These are phyloP conservation scores for Mesocentrotus franciscanus DNA, from an alignment of 53 echinoderm and acorn worm species.

Conservation along the genomic window DNA sequence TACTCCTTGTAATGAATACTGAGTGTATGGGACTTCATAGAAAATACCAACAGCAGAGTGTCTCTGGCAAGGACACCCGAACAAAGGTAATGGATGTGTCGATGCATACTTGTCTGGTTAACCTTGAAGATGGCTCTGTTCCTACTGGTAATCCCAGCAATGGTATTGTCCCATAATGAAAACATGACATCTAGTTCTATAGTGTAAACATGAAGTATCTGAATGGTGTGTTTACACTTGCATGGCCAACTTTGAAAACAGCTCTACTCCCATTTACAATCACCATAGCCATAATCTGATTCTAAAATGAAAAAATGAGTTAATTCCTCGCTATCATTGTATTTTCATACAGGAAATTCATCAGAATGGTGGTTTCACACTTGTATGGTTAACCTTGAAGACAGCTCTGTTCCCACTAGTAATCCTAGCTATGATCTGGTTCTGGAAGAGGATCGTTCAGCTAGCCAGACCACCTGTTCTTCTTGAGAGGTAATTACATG, in stretches of 20 bases:
- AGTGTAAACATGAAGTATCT: no score
- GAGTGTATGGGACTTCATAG: neutral
- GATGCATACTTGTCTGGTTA: slow-evolving; percentile 93
- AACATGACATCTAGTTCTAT: no score
- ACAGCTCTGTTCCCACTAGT: slow-evolving; percentile 90
- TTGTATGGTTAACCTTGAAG: slow-evolving; percentile 96
- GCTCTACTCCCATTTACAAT: slow-evolving; percentile 78
- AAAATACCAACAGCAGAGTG: neutral
- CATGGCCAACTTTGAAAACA: slow-evolving; percentile 89
- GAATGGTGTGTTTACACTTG: no score
- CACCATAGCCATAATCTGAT: slow-evolving; percentile 81
- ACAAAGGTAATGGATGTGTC: slow-evolving; percentile 27
- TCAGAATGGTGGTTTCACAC: slow-evolving; percentile 97
- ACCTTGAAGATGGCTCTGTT: slow-evolving; percentile 85
- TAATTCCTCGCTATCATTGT: neutral
- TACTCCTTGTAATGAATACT: no score
- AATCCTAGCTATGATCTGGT: slow-evolving; percentile 85
- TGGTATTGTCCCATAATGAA: slow-evolving; percentile 91
- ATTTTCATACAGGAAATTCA: slow-evolving; percentile 82
- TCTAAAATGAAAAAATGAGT: slow-evolving; percentile 60
- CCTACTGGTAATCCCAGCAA: slow-evolving; percentile 77
- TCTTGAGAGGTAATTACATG: slow-evolving; percentile 82
- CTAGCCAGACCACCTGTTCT: slow-evolving; percentile 85
- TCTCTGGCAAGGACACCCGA: neutral
- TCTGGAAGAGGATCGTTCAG: slow-evolving; percentile 83